Base-by-base conservation (phyloP, 2,113 vertebrate genomes). In the Deroptyus accipitrinus region DNA sequence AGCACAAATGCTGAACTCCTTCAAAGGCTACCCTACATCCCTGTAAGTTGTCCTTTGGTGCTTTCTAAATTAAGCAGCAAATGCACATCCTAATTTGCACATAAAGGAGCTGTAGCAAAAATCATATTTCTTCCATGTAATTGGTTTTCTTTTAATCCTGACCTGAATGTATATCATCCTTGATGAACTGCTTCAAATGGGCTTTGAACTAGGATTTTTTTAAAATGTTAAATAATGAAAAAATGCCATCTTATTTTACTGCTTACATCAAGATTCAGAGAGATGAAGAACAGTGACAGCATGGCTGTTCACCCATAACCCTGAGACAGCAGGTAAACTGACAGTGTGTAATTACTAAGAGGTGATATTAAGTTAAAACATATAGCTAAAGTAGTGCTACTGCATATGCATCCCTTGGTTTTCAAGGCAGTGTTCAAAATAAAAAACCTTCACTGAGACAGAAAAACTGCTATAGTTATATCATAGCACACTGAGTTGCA, bases 391-490 rank as follows among this genome's bases (percentile, higher is more conserved):
- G 74, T 59, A 95, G 48, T 92, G 84, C 93, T 59, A 10, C 49
- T 89, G 92, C 94, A 97, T 97, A 98, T 97, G 90, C 86, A 95
- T 97, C 96, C 92, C 94, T 94, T 87, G 95, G 94, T 95, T 97
- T 95, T 94, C 90, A 97, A 97, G 97, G 92, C 92, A 86, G 89
- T 95, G 96, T 93, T 98, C 97, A 97, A 98, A 98, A 98, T 97
- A 97, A 97, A 97, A 97, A 98, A 97, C 87, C 83, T 90, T 97
- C 97, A 92, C 80, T 35, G 86, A 96, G 98, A 98, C 98, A 98
- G 98, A 96, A 98, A 98, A 98, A 98, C 96, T 96, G 96, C 97
- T 94, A 81, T 95, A 95, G 96, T 97, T 98, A 97, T 97, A 98
- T 97, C 97, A 96, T 80, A 95, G 96, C 98, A 97, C 96, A 97